Base-by-base conservation (phyloP, 2,797 vertebrate species). In the Hylomyscus alleni region DNA sequence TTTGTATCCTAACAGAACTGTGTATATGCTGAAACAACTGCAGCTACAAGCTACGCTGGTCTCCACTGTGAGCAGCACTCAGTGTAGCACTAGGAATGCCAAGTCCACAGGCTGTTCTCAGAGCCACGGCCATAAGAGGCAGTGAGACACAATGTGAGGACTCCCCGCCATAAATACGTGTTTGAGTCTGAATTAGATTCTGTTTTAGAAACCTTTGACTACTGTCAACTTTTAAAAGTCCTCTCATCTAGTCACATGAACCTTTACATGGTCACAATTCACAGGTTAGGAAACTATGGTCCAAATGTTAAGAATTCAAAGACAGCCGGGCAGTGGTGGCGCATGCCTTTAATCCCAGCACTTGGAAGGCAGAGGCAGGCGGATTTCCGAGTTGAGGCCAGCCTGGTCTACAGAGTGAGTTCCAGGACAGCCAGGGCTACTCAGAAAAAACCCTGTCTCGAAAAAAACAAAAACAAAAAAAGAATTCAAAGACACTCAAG, bases 301-400 rank as follows among this genome's bases (percentile, higher is more conserved):
- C 31, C 31, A 85, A n/a, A 67, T 85, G 83, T n/a, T 85, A n/a
- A 12, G 6, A 85, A 85, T 69, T n/a, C 83, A 67, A 84, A 85
- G 44, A 85, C 6, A 67, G n/a, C n/a, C n/a, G n/a, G n/a, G n/a
- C n/a, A n/a, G n/a, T n/a, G n/a, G n/a, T n/a, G n/a, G n/a, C n/a
- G n/a, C n/a, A n/a, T n/a, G n/a, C n/a, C n/a, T n/a, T n/a, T n/a
- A n/a, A n/a, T n/a, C n/a, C n/a, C n/a, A n/a, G n/a, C n/a, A n/a
- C n/a, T n/a, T n/a, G n/a, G n/a, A n/a, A n/a, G n/a, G n/a, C n/a
- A n/a, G n/a, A n/a, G n/a, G n/a, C n/a, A n/a, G n/a, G n/a, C n/a
- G n/a, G n/a, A n/a, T n/a, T n/a, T n/a, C n/a, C n/a, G n/a, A n/a
- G n/a, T n/a, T n/a, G n/a, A n/a, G n/a, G n/a, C n/a, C n/a, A n/a